These are phyloP conservation scores for Lethrus apterus DNA, from an alignment of 1,140 invertebrate species.

Conservation along the genomic window DNA sequence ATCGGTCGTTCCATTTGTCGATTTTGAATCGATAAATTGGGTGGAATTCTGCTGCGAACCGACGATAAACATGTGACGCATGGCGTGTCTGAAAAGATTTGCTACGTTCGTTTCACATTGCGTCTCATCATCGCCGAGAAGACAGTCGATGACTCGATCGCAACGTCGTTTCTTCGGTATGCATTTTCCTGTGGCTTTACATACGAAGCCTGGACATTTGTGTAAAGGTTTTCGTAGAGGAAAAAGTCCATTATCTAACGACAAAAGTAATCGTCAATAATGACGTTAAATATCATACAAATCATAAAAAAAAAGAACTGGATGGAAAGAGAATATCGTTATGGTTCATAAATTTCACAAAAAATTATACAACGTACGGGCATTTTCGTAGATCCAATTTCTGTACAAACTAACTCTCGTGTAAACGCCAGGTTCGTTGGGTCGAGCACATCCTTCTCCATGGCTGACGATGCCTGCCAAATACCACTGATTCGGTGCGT, in stretches of 20 bases:
- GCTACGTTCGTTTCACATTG: conserved; percentile 46
- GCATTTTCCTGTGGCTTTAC: conserved; percentile 55
- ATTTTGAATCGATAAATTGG: too few relatives aligned
- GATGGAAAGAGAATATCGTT: too few relatives aligned
- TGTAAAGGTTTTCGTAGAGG: conserved; percentile 45
- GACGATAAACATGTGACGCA: conserved; percentile 20
- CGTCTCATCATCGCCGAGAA: conserved; percentile 68
- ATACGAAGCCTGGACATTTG: conserved; percentile 62
- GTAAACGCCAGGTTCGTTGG: conserved; percentile 73
- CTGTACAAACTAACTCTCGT: conserved; percentile 66
- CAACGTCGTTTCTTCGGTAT: conserved; percentile 57
- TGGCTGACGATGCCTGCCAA: conserved; percentile 71
- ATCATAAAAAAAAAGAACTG: too few relatives aligned
- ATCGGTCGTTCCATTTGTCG: neutral
- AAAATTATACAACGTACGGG: too few relatives aligned
- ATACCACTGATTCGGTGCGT: conserved; percentile 57
- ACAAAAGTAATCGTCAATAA: too few relatives aligned
- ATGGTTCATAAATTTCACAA: too few relatives aligned
- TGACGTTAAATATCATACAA: too few relatives aligned
- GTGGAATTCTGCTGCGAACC: neutral
- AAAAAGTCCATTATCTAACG: neutral
- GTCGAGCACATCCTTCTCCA: conserved; percentile 72
- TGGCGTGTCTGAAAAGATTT: conserved; percentile 21
- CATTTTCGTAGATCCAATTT: conserved; percentile 61
- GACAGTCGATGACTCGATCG: conserved; percentile 64